Base-by-base conservation (phyloP, 2,888 invertebrate genomes). In the Eurois occulta region DNA sequence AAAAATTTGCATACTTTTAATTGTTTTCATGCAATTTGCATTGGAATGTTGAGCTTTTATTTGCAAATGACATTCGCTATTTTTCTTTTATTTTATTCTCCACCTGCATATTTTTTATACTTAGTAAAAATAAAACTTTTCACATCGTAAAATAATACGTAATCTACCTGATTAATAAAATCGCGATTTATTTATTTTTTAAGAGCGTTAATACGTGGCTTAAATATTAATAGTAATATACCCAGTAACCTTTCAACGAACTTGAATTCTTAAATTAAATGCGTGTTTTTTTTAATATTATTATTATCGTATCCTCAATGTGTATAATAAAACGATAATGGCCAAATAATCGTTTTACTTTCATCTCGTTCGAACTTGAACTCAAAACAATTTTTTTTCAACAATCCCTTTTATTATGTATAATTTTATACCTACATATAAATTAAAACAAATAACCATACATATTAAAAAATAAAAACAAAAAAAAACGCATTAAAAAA, bases 1-100 rank as follows among this genome's bases (percentile, higher is more conserved):
- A 7, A 21, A 1, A 0, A 75, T 68, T 80, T 60, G 24, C 70
- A 74, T 71, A 66, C 58, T 69, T 67, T 55, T 60, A 62, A 72
- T 62, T 79, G 73, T 78, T 75, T 55, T 32, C 11, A 8, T 32
- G 55, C 1, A 64, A 76, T 80, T 76, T 52, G 48, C 38, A 28
- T 68, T 13, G 64, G 68, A 65, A 72, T 69, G 41, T 48, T 10
- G n/a, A 21, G 3, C 6, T 41, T 48, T 77, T n/a, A 72, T n/a
- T 71, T 48, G 62, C 24, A 41, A 74, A 74, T 41, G 52, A n/a
- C n/a, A 32, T 28, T 6, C 18, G 28, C 24, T 2, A 38, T 32
- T 72, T 13, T n/a, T 16, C 4, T 21, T 24, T 67, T 41, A 8
- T 18, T 18, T 65, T 32, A 11, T 1, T 46, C 13, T 32, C 0